These are phyloP conservation scores for Drosophila repleta DNA, from an alignment of 1,140 invertebrate genomes.

Conservation along the genomic window DNA sequence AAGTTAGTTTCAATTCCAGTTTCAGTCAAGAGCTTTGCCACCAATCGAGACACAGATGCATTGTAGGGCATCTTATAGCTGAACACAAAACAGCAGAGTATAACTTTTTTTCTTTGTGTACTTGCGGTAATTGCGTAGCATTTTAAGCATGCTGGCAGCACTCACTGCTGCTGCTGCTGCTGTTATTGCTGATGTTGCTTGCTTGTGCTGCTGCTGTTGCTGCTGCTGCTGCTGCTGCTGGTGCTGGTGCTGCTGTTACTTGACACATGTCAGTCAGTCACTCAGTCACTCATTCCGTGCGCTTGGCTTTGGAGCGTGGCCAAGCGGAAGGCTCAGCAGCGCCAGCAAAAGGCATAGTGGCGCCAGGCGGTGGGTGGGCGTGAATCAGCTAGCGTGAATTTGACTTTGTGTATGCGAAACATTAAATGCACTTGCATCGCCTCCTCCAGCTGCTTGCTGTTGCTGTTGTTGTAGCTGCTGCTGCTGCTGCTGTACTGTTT, in stretches of 20 bases:
- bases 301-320: conserved; percentile 43
- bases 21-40: neutral
- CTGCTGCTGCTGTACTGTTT: conserved; percentile 20
- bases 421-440: conserved; percentile 49
- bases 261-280: conserved; percentile 76
- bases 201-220: conserved; percentile 13
- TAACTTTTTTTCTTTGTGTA: conserved; percentile 44
- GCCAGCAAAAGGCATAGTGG: neutral
- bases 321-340: conserved; percentile 28
- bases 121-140: conserved; percentile 74
- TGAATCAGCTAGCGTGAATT: conserved; percentile 45
- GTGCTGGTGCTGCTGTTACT: conserved; percentile 59
- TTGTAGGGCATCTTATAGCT: conserved; percentile 44
- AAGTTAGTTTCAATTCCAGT: too few species aligned
- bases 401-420: conserved; percentile 30
- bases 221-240: conserved; percentile 29
- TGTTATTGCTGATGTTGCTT: conserved; percentile 29
- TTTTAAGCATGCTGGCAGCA: conserved; percentile 61
- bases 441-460: neutral
- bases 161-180: conserved; percentile 22
- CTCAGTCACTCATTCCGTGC: conserved; percentile 51
- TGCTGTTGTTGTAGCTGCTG: neutral
- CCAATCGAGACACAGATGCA: neutral
- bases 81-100: conserved; percentile 14
- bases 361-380: conserved; percentile 5